These are phyloP conservation scores for Philereme transversata DNA, from an alignment of 2,888 invertebrate species.

Conservation along the genomic window DNA sequence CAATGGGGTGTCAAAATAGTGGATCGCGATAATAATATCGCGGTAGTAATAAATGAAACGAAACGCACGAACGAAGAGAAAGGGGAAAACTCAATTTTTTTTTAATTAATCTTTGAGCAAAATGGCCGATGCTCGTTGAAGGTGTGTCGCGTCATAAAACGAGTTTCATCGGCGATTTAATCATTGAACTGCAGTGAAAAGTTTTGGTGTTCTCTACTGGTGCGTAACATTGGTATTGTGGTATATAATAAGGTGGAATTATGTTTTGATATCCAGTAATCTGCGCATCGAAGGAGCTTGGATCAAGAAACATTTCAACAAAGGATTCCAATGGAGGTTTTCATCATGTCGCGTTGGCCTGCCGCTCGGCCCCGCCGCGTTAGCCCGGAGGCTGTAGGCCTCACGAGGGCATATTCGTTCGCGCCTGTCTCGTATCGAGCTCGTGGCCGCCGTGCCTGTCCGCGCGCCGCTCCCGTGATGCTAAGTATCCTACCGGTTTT, in stretches of 20 bases:
- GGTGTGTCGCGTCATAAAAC: slow-evolving; percentile 74
- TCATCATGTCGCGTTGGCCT: slow-evolving; percentile 64
- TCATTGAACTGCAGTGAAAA: slow-evolving; percentile 78
- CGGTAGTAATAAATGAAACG: too few relatives aligned
- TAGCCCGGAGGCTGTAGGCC: slow-evolving; percentile 77
- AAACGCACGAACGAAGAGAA: too few relatives aligned
- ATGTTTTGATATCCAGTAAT: slow-evolving; percentile 71
- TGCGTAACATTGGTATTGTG: slow-evolving; percentile 83
- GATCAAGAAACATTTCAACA: slow-evolving; percentile 43
- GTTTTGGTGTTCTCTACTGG: slow-evolving; percentile 79
- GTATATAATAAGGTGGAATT: slow-evolving; percentile 77
- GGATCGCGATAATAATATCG: too few relatives aligned
- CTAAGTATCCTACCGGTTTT: slow-evolving; percentile 73
- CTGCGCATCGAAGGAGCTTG: slow-evolving; percentile 43
- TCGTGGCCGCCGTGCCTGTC: slow-evolving; percentile 48
- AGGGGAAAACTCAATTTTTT: too few relatives aligned
- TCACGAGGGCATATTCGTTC: slow-evolving; percentile 71
- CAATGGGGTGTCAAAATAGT: too few relatives aligned
- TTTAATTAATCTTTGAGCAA: slow-evolving; percentile 43
- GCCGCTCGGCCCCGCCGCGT: slow-evolving; percentile 75
- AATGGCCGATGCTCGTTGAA: slow-evolving; percentile 78
- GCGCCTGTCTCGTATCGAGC: slow-evolving; percentile 62
- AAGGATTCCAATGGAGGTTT: slow-evolving; percentile 40
- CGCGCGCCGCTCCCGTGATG: slow-evolving; percentile 71
- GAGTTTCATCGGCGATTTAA: slow-evolving; percentile 62